Base-by-base conservation (phyloP, 2,888 invertebrate genomes). In the Drymonia ruficornis region DNA sequence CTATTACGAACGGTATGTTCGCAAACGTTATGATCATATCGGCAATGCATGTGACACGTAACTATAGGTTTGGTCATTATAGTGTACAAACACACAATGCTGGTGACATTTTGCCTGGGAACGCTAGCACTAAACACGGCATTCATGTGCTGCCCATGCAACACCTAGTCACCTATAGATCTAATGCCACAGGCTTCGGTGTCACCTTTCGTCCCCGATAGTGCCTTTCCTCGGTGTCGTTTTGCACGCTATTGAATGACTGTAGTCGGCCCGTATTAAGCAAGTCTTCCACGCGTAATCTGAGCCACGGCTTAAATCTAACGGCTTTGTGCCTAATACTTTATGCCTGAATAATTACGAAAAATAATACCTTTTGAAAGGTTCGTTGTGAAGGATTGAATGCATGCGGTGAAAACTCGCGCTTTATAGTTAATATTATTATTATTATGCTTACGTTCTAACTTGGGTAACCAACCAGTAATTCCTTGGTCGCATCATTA, bases 241-340 rank as follows among this genome's bases (percentile, higher is more conserved):
- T 87, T 86, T 85, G 86, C 87, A 87, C 81, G 85, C 86, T 89
- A 91, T 91, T 87, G 84, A 87, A 87, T 91, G 84, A 82, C 88
- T 86, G 76, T 82, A 84, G 86, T 87, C 86, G 66, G 71, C 77
- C 72, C 81, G 84, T 80, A 86, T 90, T 87, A 88, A 86, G 86
- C 87, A 89, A 89, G 86, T 83, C 84, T 81, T 78, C 82, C 77
- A 78, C 80, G 73, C 69, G 90, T 88, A 89, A 91, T 86, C 78
- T 80, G 87, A 90, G 73, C 78, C 74, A 74, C 79, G 80, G 83
- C 82, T 86, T 89, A 84, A 86, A 86, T 82, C 84, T 86, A 86
- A 84, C 84, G 80, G 83, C 83, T 84, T 80, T 76, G 72, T 78
- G 72, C 84, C 79, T 86, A 84, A 87, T 83, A 67, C 83, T 78